These are phyloP conservation scores for Sebastes nivosus DNA, from an alignment of 2,797 vertebrate genomes.

Conservation along the genomic window DNA sequence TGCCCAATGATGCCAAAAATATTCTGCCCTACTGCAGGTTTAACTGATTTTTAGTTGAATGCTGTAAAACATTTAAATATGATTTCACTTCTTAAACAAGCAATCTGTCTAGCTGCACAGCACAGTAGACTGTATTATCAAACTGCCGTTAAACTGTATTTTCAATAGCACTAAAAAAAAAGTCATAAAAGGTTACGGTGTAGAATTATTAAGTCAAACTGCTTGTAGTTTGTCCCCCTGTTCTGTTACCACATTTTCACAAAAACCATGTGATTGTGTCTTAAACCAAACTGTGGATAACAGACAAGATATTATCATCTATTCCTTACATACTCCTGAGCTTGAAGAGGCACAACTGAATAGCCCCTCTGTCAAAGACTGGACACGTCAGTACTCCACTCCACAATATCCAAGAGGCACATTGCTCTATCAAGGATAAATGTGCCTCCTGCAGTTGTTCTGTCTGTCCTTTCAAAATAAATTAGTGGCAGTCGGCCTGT, in stretches of 20 bases:
- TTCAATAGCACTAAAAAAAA: background rate
- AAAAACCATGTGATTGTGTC: background rate
- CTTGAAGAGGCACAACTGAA: slow-evolving; percentile 13
- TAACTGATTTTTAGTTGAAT: background rate
- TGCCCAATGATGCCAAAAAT: no score
- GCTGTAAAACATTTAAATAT: background rate
- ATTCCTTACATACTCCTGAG: slow-evolving; percentile 26
- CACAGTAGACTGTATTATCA: background rate
- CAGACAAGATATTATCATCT: slow-evolving; percentile 35
- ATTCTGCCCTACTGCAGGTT: no score
- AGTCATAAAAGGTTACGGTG: background rate
- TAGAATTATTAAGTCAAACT: background rate
- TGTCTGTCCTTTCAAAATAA: slow-evolving; percentile 67
- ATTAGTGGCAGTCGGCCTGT: slow-evolving; percentile 50
- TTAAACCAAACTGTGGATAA: background rate
- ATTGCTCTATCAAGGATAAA: slow-evolving; percentile 61
- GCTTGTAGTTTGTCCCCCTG: background rate
- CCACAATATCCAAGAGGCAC: slow-evolving; percentile 61
- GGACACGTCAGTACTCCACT: slow-evolving; percentile 37
- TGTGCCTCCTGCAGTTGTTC: slow-evolving; percentile 62
- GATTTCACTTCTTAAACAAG: background rate
- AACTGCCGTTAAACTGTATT: background rate
- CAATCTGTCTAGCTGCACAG: background rate
- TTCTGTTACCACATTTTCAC: background rate
- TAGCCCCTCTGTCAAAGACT: slow-evolving; percentile 27